These are phyloP conservation scores for Aphaenogaster rudis DNA, from an alignment of 1,140 invertebrate genomes.

Conservation along the genomic window DNA sequence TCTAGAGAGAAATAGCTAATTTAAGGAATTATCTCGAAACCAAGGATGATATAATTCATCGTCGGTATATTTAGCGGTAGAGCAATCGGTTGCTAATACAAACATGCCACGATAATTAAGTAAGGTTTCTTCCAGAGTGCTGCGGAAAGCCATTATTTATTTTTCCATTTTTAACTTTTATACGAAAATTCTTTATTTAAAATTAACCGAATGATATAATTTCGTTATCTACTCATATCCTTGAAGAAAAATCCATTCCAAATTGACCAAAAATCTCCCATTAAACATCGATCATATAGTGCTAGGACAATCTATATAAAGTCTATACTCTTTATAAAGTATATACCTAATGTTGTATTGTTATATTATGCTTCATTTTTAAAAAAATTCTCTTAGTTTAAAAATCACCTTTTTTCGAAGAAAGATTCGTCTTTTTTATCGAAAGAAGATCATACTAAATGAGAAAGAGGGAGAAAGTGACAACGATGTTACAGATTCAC, in stretches of 20 bases:
- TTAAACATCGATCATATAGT: background rate
- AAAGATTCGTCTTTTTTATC: background rate
- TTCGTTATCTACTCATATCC: background rate
- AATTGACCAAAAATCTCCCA: background rate
- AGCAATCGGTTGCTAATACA: background rate
- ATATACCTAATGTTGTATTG: background rate
- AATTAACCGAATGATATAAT: background rate
- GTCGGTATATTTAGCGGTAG: background rate
- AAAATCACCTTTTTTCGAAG: background rate
- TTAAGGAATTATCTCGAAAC: background rate
- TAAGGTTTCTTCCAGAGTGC: background rate
- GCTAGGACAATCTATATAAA: background rate
- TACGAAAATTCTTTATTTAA: background rate
- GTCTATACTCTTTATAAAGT: background rate
- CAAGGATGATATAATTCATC: background rate
- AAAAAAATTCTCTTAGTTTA: background rate
- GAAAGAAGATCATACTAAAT: background rate
- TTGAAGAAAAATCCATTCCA: background rate
- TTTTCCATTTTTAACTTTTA: background rate
- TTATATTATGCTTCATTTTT: background rate
- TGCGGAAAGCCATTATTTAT: background rate
- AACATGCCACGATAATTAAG: slow-evolving; percentile 8
- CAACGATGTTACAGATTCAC: background rate
- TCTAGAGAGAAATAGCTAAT: background rate
- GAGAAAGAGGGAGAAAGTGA: background rate